Evolutionary conservation across 2,797 vertebrate species (phyloP).

Genomic region (Sardinella longiceps): DNA sequence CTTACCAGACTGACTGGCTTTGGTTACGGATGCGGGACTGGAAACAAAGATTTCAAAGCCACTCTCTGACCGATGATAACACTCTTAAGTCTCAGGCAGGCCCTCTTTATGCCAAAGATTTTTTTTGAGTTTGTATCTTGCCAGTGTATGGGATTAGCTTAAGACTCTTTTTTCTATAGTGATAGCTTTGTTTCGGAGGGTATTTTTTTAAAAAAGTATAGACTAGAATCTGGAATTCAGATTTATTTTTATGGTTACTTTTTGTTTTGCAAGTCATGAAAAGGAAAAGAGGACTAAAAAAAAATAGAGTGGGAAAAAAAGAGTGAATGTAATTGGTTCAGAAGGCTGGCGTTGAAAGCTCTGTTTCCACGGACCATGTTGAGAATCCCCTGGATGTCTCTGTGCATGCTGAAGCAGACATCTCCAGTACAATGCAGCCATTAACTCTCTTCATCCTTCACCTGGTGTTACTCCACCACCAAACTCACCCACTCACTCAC

Average conservation of each 20-base stretch:
- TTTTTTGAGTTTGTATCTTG: not conserved
- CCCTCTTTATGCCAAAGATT: not conserved
- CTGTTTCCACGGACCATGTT: slow-evolving; percentile 75
- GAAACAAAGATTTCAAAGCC: slow-evolving; percentile 81
- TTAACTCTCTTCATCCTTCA: slow-evolving; percentile 56
- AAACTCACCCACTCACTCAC: slow-evolving; percentile 35
- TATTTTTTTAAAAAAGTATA: not conserved
- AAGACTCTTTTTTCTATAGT: not conserved
- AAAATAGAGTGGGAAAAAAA: not conserved
- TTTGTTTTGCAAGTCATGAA: too few relatives aligned
- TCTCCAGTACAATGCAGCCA: slow-evolving; percentile 69
- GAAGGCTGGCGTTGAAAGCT: slow-evolving; percentile 72
- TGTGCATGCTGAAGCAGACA: slow-evolving; percentile 74
- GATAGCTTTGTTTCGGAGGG: not conserved
- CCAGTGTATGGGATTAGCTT: not conserved
- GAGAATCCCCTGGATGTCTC: slow-evolving; percentile 74
- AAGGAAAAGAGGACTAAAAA: not conserved
- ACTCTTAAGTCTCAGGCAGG: not conserved
- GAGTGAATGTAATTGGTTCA: slow-evolving; percentile 27
- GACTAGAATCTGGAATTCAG: not conserved
- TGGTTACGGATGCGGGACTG: slow-evolving; percentile 73
- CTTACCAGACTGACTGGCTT: slow-evolving; percentile 82
- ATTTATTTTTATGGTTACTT: not conserved
- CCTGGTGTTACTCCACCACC: slow-evolving; percentile 42
- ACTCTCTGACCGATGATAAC: slow-evolving; percentile 5